Conservation (phyloP, 2,113 vertebrate species). For the Lepus europaeus region DNA sequence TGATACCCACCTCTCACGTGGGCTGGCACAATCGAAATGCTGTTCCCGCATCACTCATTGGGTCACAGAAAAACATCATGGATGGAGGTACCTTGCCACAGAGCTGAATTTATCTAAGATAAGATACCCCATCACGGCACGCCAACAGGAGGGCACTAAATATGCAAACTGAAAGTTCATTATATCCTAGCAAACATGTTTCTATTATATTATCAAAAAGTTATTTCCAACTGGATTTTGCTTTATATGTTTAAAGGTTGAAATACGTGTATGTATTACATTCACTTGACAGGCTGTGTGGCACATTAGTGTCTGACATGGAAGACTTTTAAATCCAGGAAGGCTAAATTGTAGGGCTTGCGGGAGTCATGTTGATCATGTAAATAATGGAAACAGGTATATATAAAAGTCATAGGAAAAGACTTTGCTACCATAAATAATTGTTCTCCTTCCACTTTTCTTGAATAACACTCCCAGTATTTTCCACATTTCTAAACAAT, state of each 20-base stretch:
- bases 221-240: not conserved
- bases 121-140: not conserved
- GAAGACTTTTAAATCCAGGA: not conserved
- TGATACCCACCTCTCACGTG: not conserved
- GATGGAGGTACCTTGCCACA: not conserved
- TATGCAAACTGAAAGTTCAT: not conserved
- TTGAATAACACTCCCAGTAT: not conserved
- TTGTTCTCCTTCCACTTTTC: not conserved
- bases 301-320: not conserved
- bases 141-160: not conserved
- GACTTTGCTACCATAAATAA: not conserved
- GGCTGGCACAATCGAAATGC: not conserved
- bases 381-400: constrained; percentile 30
- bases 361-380: not conserved
- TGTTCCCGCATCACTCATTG: not conserved
- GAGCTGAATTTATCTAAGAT: constrained; percentile 36
- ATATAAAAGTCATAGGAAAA: not conserved
- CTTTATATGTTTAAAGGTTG: constrained; percentile 11
- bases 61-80: constrained; percentile 25
- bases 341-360: not conserved
- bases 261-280: constrained; percentile 7
- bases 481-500: not conserved
- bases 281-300: constrained; percentile 15
- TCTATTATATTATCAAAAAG: not conserved
- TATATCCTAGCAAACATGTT: not conserved